phyloP scores from a whole-genome alignment of 2,113 vertebrate species.

The Geothlypis trichas region DNA sequence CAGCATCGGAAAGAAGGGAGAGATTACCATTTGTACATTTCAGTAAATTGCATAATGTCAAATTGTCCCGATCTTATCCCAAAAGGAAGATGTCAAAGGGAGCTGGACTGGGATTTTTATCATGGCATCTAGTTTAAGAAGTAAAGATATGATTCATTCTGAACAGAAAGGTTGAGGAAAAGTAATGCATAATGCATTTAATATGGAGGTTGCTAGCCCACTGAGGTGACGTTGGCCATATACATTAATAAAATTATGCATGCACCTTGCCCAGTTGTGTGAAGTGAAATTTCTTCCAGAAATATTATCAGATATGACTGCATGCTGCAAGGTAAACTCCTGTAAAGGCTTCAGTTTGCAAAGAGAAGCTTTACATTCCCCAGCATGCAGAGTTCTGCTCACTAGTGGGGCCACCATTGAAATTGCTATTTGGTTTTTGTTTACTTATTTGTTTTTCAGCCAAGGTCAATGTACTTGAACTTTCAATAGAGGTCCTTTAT shows the following conservation, averaged over 20 bases:
- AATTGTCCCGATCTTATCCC: neutral
- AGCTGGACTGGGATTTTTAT: neutral
- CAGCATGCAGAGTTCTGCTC: neutral
- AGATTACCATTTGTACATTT: constrained; percentile 7
- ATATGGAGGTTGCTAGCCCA: neutral
- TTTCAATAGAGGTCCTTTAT: neutral
- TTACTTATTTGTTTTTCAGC: neutral
- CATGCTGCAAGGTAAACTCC: neutral
- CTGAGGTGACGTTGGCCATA: neutral
- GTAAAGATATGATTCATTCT: neutral
- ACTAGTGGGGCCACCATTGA: neutral
- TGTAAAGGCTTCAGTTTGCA: neutral
- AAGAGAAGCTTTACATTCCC: neutral
- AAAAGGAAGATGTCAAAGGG: neutral
- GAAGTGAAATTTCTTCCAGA: neutral
- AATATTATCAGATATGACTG: neutral
- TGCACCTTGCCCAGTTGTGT: neutral
- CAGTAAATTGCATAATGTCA: constrained; percentile 9
- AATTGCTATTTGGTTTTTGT: neutral
- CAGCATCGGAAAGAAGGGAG: neutral
- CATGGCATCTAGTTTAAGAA: neutral
- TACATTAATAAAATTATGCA: neutral
- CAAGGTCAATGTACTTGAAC: neutral
- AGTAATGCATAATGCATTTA: constrained; percentile 7
- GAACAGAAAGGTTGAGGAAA: neutral